Evolutionary conservation across 1,140 invertebrate species (phyloP).

Genomic region (Euglossa dilemma): DNA sequence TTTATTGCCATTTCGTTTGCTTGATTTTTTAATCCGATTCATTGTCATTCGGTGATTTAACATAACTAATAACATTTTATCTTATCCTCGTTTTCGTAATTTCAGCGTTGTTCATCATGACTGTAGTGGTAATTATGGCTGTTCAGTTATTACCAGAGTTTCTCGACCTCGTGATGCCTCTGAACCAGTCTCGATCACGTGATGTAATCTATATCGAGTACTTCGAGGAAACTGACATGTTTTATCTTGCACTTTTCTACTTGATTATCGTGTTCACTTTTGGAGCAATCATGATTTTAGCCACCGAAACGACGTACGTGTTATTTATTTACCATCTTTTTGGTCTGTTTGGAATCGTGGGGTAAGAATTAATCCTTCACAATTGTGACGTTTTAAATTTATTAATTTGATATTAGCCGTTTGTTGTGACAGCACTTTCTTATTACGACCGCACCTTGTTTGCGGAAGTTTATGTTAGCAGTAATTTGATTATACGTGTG

Average conservation of each 20-base stretch:
- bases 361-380: neutral
- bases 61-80: neutral
- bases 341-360: neutral
- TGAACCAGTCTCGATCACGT: neutral
- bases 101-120: neutral
- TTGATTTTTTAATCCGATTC: no score
- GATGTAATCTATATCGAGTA: fast-evolving
- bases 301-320: neutral
- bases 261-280: neutral
- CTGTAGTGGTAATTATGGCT: neutral
- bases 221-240: fast-evolving
- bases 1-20: neutral
- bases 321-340: neutral
- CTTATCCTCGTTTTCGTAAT: neutral
- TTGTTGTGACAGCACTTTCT: no score
- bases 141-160: neutral
- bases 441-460: no score
- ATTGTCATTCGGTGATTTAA: no score
- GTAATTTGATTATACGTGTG: no score
- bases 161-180: neutral
- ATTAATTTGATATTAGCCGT: no score
- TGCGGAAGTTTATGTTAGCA: no score
- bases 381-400: no score
- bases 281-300: neutral
- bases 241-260: neutral